These are phyloP conservation scores for Tamandua tetradactyla DNA, from an alignment of 2,797 vertebrate species.

Conservation along the genomic window DNA sequence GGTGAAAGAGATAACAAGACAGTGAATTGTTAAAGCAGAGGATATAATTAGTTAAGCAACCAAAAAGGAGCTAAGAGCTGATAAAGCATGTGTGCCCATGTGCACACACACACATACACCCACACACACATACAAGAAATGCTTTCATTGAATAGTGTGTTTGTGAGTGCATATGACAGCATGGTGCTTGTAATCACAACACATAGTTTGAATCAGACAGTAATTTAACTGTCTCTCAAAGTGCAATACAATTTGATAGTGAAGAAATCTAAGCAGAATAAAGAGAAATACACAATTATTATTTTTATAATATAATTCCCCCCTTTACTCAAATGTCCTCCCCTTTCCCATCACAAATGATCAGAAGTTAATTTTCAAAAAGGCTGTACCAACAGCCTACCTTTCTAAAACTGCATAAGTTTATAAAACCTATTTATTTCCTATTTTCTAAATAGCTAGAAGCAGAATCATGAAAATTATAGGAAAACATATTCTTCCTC, in stretches of 20 bases:
- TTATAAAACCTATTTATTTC: conserved; percentile 45
- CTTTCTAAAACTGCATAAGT: conserved; percentile 9
- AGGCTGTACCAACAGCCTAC: neutral
- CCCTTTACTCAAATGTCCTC: neutral
- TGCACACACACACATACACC: neutral
- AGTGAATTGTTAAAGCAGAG: neutral
- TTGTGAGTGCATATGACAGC: neutral
- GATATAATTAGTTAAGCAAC: neutral
- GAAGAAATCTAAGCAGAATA: neutral
- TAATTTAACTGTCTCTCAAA: conserved; percentile 7
- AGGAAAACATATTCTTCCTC: conserved; percentile 57
- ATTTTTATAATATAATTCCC: conserved; percentile 33
- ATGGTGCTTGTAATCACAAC: neutral
- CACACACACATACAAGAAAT: neutral
- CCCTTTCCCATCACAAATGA: neutral
- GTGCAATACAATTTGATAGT: neutral
- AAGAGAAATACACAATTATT: conserved; percentile 20
- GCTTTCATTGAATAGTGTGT: neutral
- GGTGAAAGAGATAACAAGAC: neutral
- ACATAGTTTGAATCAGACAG: neutral
- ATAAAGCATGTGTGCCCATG: no score
- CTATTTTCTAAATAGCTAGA: conserved; percentile 62
- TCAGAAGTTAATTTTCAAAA: conserved; percentile 52
- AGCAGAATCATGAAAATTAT: conserved; percentile 69
- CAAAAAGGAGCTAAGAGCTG: neutral